These are phyloP conservation scores for Morone saxatilis DNA, from an alignment of 2,113 vertebrate species.

Conservation along the genomic window DNA sequence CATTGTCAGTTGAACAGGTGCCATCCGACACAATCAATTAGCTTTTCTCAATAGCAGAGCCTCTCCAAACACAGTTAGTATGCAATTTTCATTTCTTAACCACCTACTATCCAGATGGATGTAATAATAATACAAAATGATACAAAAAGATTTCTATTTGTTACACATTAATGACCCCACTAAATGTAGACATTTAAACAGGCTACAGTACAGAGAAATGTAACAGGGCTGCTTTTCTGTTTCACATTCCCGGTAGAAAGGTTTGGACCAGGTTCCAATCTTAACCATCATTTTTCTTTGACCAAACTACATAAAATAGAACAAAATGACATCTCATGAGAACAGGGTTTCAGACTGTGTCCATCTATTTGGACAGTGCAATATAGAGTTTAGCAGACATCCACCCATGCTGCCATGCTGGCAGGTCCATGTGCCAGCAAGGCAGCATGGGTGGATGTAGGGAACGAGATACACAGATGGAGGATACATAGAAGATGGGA, in stretches of 20 bases:
- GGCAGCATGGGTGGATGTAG: conserved; percentile 28
- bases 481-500: conserved; percentile 50
- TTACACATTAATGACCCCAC: not conserved
- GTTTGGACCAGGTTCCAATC: not conserved
- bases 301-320: not conserved
- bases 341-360: not conserved
- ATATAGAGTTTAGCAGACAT: conserved; percentile 36
- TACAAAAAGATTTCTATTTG: not conserved
- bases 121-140: not conserved
- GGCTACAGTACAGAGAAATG: not conserved
- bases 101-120: conserved; percentile 13
- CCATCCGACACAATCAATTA: not conserved
- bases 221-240: not conserved
- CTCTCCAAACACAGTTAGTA: not conserved
- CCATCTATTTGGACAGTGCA: not conserved
- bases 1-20: not conserved
- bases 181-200: not conserved
- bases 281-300: not conserved
- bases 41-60: not conserved
- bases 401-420: conserved; percentile 50
- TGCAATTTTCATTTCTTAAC: conserved; percentile 11
- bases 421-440: conserved; percentile 29
- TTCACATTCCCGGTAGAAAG: not conserved
- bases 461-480: conserved; percentile 68
- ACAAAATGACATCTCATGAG: not conserved